Evolutionary conservation across 2,113 vertebrate species (phyloP).

Genomic region (Myodes glareolus): DNA sequence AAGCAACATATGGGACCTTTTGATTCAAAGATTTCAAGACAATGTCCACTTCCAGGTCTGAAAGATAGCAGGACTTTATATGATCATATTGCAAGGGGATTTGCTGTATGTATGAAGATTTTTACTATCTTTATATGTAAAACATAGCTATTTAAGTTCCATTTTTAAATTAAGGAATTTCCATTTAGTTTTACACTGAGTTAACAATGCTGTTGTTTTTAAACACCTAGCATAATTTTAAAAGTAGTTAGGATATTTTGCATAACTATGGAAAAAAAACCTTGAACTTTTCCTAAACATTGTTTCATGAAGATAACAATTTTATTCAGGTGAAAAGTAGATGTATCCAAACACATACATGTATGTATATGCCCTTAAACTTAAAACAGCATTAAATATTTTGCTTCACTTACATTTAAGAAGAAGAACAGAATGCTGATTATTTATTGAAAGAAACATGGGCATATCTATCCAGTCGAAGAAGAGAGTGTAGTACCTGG

Average conservation of each 20-base stretch:
- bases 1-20: constrained; percentile 52
- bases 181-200: not conserved
- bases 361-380: not conserved
- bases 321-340: not conserved
- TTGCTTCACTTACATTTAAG: not conserved
- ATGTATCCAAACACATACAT: not conserved
- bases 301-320: not conserved
- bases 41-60: constrained; percentile 12
- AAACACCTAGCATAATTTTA: constrained; percentile 20
- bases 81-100: not conserved
- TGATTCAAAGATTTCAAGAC: constrained; percentile 29
- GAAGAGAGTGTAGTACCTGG: not conserved
- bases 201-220: not conserved
- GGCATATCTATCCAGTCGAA: not conserved
- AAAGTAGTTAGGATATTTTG: not conserved
- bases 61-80: not conserved
- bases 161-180: not conserved
- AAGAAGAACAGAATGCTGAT: not conserved
- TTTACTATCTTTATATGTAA: not conserved
- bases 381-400: not conserved
- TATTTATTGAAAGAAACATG: not conserved
- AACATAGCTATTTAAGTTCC: not conserved
- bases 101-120: not conserved
- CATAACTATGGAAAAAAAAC: not conserved
- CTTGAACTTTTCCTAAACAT: too few relatives aligned